These are phyloP conservation scores for Pilophorus perplexus DNA, from an alignment of 2,888 invertebrate genomes.

Conservation along the genomic window DNA sequence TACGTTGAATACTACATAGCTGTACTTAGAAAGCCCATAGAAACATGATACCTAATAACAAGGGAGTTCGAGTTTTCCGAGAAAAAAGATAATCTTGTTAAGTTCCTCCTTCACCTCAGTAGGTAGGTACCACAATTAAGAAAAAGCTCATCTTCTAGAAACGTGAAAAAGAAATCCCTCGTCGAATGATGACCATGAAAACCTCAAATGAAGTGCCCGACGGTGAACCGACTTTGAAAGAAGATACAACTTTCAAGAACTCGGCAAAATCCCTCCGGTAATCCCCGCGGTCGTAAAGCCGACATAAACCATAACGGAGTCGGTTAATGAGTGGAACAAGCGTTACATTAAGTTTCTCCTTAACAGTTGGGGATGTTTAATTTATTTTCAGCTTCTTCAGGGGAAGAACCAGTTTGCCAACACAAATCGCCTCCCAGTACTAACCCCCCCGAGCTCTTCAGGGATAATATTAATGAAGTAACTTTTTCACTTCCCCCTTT, in stretches of 20 bases:
- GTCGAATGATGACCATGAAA: too few relatives aligned
- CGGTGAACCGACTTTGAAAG: background rate
- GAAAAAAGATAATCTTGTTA: too few relatives aligned
- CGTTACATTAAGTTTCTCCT: constrained; percentile 31
- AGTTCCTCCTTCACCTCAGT: too few relatives aligned
- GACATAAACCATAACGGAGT: constrained; percentile 20
- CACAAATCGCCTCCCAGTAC: constrained; percentile 9
- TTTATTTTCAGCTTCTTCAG: constrained; percentile 5
- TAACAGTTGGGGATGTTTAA: constrained; percentile 22
- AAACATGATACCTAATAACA: too few relatives aligned
- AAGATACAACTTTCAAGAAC: constrained; percentile 1
- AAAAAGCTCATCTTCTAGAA: too few relatives aligned
- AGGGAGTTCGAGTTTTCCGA: too few relatives aligned
- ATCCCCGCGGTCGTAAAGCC: background rate
- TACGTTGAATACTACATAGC: too few relatives aligned
- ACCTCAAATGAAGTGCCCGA: background rate
- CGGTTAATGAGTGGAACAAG: constrained; percentile 28
- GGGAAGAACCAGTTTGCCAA: constrained; percentile 14
- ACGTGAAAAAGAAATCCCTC: too few relatives aligned
- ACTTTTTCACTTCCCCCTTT: constrained; percentile 25
- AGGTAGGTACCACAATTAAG: too few relatives aligned
- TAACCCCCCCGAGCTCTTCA: background rate
- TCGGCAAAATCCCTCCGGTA: constrained; percentile 3
- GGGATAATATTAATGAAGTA: constrained; percentile 29
- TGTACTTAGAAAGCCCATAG: too few relatives aligned